Base-by-base conservation (phyloP, 2,797 vertebrate genomes). In the Cyclopterus lumpus region DNA sequence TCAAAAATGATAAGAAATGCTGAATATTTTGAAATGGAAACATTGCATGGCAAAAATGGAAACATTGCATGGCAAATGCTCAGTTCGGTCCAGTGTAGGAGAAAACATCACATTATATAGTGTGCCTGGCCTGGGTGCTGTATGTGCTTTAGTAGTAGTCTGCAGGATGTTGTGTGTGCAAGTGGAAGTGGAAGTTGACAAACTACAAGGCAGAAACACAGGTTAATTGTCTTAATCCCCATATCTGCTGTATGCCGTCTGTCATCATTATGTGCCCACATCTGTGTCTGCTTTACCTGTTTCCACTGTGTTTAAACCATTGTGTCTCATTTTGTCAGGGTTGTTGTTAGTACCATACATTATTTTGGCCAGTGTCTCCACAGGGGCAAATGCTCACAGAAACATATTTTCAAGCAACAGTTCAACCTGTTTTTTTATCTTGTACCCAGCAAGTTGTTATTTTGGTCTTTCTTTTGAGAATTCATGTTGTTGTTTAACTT, bases 211-310 rank as follows among this genome's bases (percentile, higher is more conserved):
- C 10, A 71, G 44, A 62, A 48, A 55, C 40, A 22, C 11, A 26
- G 36, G 58, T 82, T 63, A 75, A 81, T 38, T 51, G 42, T 57
- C 22, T 60, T 55, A 76, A 80, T 75, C 48, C 70, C 28, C 61
- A 71, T 55, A 72, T 79, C 72, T 26, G 64, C 67, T 54, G 51
- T 77, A 69, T 80, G 73, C 59, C 63, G 64, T 79, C 59, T 75
- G 42, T 71, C 46, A 67, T 80, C 40, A 70, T 87, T 75, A 78
- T 78, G 18, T 8, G 22, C 30, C 61, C 70, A 82, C 84, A 92
- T 92, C 83, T 93, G 87, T 85, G 66, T 58, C 79, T 80, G 64
- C 48, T 88, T 90, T 86, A 73, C 54, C 53, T 75, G 40, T 62
- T 80, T 80, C 12, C 58, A 60, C 63, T 75, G 32, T 30, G 28